Percentiles rank a stretch among this genome's conserved stretches.
These are phyloP conservation scores for Spilogale gracilis DNA, from an alignment of 2,113 vertebrate species.

Conservation along the genomic window DNA sequence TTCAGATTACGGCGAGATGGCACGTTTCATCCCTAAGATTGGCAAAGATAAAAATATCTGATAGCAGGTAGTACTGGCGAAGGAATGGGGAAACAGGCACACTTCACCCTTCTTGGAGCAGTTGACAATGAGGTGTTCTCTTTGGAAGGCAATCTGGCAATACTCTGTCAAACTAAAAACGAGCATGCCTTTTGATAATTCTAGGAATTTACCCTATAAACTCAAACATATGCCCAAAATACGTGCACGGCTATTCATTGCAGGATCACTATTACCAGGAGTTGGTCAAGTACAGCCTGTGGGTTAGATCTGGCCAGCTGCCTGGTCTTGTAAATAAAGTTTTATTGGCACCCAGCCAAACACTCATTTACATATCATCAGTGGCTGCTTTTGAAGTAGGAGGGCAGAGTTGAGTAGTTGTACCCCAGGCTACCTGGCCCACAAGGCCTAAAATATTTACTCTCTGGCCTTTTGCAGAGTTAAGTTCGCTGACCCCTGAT, in stretches of 20 bases:
- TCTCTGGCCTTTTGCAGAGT: neutral
- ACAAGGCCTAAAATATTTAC: neutral
- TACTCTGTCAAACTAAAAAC: neutral
- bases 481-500: neutral
- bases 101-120: neutral
- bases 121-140: neutral
- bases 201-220: neutral
- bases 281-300: neutral
- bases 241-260: neutral
- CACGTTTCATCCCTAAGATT: neutral
- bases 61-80: neutral
- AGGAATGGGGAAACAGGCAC: neutral
- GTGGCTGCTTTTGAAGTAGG: neutral
- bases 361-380: neutral
- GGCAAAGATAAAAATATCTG: neutral
- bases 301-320: neutral
- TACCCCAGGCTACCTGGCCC: neutral
- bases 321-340: constrained; percentile 26
- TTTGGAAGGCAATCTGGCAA: neutral
- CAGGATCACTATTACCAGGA: neutral
- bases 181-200: neutral
- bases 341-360: neutral
- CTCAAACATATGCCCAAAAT: neutral
- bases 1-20: neutral
- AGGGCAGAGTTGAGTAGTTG: neutral